Conservation (phyloP, 2,888 invertebrate genomes). For the Synergus gifuensis region DNA sequence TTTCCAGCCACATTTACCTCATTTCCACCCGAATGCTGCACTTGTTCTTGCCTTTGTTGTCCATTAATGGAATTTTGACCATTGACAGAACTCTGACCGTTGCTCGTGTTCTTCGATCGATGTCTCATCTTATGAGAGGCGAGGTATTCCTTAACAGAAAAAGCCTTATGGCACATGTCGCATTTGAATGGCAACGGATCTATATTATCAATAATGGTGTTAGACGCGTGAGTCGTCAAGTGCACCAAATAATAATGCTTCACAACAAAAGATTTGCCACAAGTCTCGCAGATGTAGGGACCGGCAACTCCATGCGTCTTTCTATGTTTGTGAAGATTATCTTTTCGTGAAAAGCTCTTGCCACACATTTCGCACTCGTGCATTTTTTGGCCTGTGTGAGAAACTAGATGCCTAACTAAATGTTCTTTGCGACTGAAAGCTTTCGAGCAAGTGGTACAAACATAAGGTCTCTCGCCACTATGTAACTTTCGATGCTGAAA, state of each 20-base stretch:
- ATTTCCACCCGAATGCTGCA: constrained; percentile 52
- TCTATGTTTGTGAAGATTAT: constrained; percentile 82
- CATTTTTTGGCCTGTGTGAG: constrained; percentile 85
- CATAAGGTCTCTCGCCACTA: constrained; percentile 84
- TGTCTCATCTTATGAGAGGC: constrained; percentile 82
- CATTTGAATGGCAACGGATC: constrained; percentile 80
- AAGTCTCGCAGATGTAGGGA: constrained; percentile 83
- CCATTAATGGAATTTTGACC: constrained; percentile 63
- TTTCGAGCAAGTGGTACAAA: constrained; percentile 83
- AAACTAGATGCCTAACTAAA: constrained; percentile 82
- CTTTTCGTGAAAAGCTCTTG: constrained; percentile 80
- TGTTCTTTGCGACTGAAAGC: constrained; percentile 86
- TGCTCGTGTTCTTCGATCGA: constrained; percentile 78
- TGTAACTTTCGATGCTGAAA: constrained; percentile 85
- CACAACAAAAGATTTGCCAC: constrained; percentile 83
- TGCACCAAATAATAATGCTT: constrained; percentile 84
- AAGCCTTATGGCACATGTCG: constrained; percentile 81
- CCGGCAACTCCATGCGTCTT: constrained; percentile 81
- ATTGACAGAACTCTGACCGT: constrained; percentile 59
- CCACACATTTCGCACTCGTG: constrained; percentile 82
- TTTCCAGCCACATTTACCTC: constrained; percentile 55
- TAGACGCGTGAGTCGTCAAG: constrained; percentile 78
- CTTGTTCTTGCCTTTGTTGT: constrained; percentile 61
- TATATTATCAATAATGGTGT: constrained; percentile 59
- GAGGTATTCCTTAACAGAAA: constrained; percentile 82